A percentile compares a stretch with the other conserved stretches of the same genome.
Conservation (phyloP, 2,888 invertebrate genomes). For the Ceramica pisi region DNA sequence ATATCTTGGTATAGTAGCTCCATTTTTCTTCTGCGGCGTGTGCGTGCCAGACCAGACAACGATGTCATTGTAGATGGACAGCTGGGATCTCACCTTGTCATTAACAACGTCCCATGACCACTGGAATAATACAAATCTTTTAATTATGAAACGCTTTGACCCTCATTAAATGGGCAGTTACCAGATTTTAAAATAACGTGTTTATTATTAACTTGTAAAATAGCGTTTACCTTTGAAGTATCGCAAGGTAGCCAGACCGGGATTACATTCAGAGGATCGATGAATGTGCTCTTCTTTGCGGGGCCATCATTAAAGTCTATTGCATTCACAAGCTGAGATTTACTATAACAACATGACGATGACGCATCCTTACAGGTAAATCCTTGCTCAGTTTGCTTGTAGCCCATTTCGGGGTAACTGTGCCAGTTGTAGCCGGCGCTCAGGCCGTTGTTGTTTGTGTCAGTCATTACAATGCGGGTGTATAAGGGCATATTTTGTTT, state of each 20-base stretch:
- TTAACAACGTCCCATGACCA: constrained; percentile 55
- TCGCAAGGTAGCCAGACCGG: constrained; percentile 58
- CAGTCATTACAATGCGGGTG: constrained; percentile 38
- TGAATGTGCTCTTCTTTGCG: constrained; percentile 59
- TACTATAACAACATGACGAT: constrained; percentile 61
- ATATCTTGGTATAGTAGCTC: constrained; percentile 62
- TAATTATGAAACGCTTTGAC: background rate
- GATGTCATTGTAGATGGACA: constrained; percentile 6
- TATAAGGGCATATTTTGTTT: constrained; percentile 56
- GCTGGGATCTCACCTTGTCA: constrained; percentile 31
- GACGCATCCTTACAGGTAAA: constrained; percentile 47
- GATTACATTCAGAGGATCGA: constrained; percentile 64
- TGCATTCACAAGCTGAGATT: constrained; percentile 61
- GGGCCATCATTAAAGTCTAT: constrained; percentile 60
- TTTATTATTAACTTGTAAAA: background rate
- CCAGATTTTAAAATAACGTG: background rate
- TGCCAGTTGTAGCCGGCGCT: constrained; percentile 42
- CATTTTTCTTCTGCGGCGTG: constrained; percentile 40
- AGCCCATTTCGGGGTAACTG: constrained; percentile 29
- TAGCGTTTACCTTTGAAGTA: constrained; percentile 40
- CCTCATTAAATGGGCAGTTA: background rate
- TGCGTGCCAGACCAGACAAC: constrained; percentile 60
- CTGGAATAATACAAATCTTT: constrained; percentile 44
- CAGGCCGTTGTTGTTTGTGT: constrained; percentile 12
- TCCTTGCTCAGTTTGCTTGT: constrained; percentile 11